Conservation (phyloP, 2,888 invertebrate species). For the Chouioia cunea region DNA sequence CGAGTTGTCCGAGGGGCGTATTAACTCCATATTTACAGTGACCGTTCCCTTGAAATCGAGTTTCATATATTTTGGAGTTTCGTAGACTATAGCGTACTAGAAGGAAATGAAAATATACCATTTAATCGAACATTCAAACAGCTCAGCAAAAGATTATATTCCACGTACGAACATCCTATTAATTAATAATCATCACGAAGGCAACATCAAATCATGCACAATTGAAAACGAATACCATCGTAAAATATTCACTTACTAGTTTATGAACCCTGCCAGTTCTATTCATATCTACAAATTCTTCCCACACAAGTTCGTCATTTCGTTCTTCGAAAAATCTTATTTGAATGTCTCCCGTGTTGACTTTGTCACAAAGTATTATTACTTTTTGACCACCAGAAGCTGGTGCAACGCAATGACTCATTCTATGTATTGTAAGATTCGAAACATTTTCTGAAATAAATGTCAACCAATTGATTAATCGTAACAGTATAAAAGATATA, state of each 20-base stretch:
- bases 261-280: conserved; percentile 70
- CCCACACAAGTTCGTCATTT: conserved; percentile 72
- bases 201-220: too few species aligned
- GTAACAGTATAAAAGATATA: background rate
- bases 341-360: conserved; percentile 71
- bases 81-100: conserved; percentile 82
- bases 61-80: conserved; percentile 74
- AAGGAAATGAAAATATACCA: conserved; percentile 5
- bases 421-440: conserved; percentile 72
- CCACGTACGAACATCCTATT: too few species aligned
- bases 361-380: conserved; percentile 74
- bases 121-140: conserved; percentile 7
- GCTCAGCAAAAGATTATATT: background rate
- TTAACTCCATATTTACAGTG: conserved; percentile 86
- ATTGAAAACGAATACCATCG: background rate
- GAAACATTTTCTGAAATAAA: conserved; percentile 69
- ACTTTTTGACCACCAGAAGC: conserved; percentile 73
- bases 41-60: conserved; percentile 80
- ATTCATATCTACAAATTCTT: conserved; percentile 71
- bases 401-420: conserved; percentile 71
- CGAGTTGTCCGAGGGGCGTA: conserved; percentile 87
- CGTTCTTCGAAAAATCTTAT: conserved; percentile 72
- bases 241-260: conserved; percentile 63
- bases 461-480: conserved; percentile 18
- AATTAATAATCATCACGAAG: too few species aligned